A percentile compares a stretch with the other conserved stretches of the same genome.
Conservation (phyloP, 2,797 vertebrate species). For the Eurystomus glaucurus region DNA sequence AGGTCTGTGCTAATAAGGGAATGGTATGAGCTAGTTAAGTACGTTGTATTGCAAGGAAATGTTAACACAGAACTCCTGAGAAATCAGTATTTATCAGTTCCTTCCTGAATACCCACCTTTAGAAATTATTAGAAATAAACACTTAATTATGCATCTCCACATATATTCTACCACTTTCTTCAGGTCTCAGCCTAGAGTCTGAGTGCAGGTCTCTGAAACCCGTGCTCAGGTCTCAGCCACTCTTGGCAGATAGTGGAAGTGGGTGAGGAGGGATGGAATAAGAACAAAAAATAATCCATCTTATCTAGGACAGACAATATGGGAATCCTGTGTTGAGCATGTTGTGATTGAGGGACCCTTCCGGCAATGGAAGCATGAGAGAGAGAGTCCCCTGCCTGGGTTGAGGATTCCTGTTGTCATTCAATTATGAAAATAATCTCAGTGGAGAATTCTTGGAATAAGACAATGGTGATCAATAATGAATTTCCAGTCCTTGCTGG, state of each 20-base stretch:
- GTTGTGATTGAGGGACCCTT: neutral
- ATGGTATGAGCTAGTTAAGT: neutral
- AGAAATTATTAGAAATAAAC: neutral
- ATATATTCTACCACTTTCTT: neutral
- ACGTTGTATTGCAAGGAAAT: neutral
- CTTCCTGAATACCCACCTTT: neutral
- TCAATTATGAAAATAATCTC: constrained; percentile 15
- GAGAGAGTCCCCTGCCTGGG: neutral
- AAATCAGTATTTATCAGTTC: neutral
- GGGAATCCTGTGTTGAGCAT: fast-evolving
- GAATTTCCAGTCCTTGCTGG: neutral
- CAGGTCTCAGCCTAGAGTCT: neutral
- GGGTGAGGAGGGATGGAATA: neutral
- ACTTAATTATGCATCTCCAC: neutral
- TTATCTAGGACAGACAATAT: neutral
- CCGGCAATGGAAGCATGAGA: neutral
- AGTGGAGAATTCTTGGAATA: constrained; percentile 44
- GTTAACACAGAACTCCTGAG: neutral
- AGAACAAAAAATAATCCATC: neutral
- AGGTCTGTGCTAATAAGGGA: neutral
- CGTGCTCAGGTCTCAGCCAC: neutral
- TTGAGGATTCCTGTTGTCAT: neutral
- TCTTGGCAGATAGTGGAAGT: neutral
- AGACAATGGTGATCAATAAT: constrained; percentile 24
- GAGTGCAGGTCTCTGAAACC: neutral